These are phyloP conservation scores for Cryptoblepharus egeriae DNA, from an alignment of 2,797 vertebrate species.

Conservation along the genomic window DNA sequence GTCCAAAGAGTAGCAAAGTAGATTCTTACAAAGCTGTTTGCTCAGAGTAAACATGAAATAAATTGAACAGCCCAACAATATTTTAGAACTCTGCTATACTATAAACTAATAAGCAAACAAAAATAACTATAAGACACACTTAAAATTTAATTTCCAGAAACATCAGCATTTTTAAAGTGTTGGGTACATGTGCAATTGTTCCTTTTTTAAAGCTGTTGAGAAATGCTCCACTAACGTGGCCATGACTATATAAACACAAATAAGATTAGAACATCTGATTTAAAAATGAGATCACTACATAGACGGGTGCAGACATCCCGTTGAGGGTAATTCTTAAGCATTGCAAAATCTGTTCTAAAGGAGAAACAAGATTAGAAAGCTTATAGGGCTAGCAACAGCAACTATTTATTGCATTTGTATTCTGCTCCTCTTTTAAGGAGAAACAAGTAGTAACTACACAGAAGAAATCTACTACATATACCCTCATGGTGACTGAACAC, in stretches of 20 bases:
- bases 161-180: fast-evolving
- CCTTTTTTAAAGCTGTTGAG: background rate
- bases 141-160: fast-evolving
- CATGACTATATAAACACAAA: background rate
- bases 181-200: fast-evolving
- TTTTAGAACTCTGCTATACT: fast-evolving
- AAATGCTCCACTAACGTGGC: background rate
- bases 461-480: too few relatives aligned
- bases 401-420: too few relatives aligned
- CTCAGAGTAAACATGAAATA: background rate
- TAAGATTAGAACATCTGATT: background rate
- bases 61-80: fast-evolving
- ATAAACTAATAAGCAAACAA: fast-evolving
- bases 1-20: constrained; percentile 44
- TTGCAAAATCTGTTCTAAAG: fast-evolving
- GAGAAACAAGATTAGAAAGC: background rate
- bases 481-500: too few relatives aligned
- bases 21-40: background rate
- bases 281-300: background rate
- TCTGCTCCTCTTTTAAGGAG: too few relatives aligned
- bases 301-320: background rate
- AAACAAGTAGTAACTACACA: too few relatives aligned
- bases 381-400: background rate
- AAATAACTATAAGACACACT: fast-evolving
- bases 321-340: fast-evolving